Evolutionary conservation across 2,113 vertebrate species (phyloP).

Genomic region (Panthera leo): DNA sequence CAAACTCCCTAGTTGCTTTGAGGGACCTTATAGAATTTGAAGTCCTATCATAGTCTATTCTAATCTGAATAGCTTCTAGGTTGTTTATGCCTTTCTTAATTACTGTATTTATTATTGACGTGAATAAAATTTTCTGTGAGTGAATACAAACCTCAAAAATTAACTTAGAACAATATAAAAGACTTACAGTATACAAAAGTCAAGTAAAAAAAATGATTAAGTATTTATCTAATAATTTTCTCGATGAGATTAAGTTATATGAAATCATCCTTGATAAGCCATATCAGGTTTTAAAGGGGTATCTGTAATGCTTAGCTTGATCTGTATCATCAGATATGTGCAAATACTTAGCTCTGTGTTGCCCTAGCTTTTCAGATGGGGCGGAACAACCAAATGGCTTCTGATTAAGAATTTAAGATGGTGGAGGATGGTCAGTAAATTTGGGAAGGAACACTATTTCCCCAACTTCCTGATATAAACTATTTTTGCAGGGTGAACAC

Average conservation of each 20-base stretch:
- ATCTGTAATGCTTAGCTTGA: not conserved
- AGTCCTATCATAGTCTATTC: not conserved
- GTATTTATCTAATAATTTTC: not conserved
- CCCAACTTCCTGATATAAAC: not conserved
- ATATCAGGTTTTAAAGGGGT: not conserved
- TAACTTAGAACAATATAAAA: not conserved
- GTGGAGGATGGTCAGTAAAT: not conserved
- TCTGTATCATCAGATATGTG: not conserved
- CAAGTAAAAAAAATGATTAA: not conserved
- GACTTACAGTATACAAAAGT: not conserved
- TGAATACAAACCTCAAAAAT: constrained; percentile 19
- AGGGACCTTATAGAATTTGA: not conserved
- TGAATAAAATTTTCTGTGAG: not conserved
- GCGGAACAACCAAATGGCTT: not conserved
- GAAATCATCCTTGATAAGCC: not conserved
- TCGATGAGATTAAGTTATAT: not conserved
- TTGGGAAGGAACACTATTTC: not conserved
- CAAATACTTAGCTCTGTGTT: not conserved
- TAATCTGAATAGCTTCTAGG: not conserved
- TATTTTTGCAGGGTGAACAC: not conserved
- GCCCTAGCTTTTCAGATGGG: not conserved
- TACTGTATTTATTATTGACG: not conserved
- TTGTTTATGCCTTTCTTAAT: not conserved
- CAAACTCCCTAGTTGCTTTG: not conserved
- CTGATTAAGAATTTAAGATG: constrained; percentile 14